phyloP scores from a whole-genome alignment of 2,113 vertebrate genomes.

The Hipposideros armiger region DNA sequence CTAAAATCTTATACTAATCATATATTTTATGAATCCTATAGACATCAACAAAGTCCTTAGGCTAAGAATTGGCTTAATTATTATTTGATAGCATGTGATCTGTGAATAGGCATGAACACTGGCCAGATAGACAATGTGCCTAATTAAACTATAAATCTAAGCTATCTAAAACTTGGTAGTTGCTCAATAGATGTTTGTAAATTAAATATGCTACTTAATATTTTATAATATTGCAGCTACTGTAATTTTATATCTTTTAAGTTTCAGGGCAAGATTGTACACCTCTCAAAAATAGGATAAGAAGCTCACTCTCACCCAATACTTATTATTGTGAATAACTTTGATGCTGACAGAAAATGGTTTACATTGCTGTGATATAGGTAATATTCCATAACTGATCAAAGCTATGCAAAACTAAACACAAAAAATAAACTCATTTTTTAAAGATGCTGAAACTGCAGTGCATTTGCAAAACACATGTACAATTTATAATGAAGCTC shows the following conservation, averaged over 20 bases:
- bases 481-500: not conserved
- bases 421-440: not conserved
- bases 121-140: not conserved
- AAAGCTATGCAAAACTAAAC: not conserved
- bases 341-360: not conserved
- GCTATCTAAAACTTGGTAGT: not conserved
- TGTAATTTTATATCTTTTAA: not conserved
- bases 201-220: not conserved
- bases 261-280: not conserved
- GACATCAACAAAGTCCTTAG: not conserved
- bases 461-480: not conserved
- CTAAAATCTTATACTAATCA: not conserved
- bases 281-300: not conserved
- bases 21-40: not conserved
- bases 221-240: not conserved
- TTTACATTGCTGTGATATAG: not conserved
- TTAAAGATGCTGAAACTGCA: not conserved
- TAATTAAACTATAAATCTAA: conserved; percentile 2
- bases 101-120: not conserved
- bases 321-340: not conserved
- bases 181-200: not conserved
- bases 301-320: not conserved
- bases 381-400: not conserved
- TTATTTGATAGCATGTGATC: not conserved
- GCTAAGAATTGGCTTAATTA: not conserved